Base-by-base conservation (phyloP, 2,888 invertebrate genomes). In the Troilus luridus region DNA sequence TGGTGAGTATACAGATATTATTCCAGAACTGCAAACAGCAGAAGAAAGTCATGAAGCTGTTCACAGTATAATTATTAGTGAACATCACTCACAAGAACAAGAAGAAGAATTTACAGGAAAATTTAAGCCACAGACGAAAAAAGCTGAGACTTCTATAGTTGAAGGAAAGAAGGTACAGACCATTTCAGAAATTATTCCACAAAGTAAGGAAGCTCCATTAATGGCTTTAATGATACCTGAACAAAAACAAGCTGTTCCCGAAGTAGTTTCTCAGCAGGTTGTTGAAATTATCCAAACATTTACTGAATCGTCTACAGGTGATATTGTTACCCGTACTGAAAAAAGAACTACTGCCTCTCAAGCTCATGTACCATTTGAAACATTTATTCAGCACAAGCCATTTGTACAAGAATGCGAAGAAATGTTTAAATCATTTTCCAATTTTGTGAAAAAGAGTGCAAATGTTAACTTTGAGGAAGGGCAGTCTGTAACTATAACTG, bases 401-500 rank as follows among this genome's bases (percentile, higher is more conserved):
- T 92, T 93, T 67, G 93, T 93, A 72, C 92, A 93, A 88, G 93
- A 93, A 92, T 93, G 93, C 88, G 93, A 94, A 92, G 94, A 94
- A 88, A 93, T 94, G 19, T 92, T 92, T 17, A 93, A 94, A 92
- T 93, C 94, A 6, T 93, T 94, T 62, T 90, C 93, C 56, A 93
- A 93, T 72, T 93, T 91, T 77, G 93, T 92, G 41, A 92, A 93
- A 91, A 92, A 60, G 41, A 92, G 92, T 85, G 93, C 93, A 10
- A 91, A 90, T 19, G 72, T 93, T 0, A 92, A 91, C 14, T 94
- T 95, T 91, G 94, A 94, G 91, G 94, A 94, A 91, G 94, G 95
- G 72, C 95, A 96, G 93, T 95, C 96, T 92, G 92, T 96, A 19
- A 94, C 95, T 24, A 95, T 95, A 11, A 96, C 95, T 88, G 95